These are phyloP conservation scores for Gerris buenoi DNA, from an alignment of 1,140 invertebrate species.

Conservation along the genomic window DNA sequence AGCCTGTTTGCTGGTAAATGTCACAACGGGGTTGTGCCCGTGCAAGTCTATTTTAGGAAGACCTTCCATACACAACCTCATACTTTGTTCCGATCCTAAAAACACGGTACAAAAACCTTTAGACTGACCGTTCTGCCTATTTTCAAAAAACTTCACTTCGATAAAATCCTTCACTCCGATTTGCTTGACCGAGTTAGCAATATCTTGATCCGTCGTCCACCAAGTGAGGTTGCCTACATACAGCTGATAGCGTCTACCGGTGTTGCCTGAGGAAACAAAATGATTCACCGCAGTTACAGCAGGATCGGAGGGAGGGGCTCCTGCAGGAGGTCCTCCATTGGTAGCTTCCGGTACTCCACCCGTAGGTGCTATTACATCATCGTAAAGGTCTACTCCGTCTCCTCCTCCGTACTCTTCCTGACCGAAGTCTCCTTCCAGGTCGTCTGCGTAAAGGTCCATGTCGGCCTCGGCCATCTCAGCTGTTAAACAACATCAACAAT, in stretches of 20 bases:
- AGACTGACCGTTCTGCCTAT: conserved; percentile 95
- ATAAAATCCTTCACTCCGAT: conserved; percentile 86
- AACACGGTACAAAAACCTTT: conserved; percentile 94
- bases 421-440: conserved; percentile 88
- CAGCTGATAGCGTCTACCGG: conserved; percentile 63
- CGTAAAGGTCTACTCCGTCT: conserved; percentile 85
- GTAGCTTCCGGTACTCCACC: conserved; percentile 35
- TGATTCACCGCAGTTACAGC: conserved; percentile 28
- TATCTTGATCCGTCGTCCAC: conserved; percentile 97
- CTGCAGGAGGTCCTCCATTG: conserved; percentile 20
- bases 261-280: conserved; percentile 5
- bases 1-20: conserved; percentile 85
- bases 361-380: conserved; percentile 78
- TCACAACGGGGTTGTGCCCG: conserved; percentile 86
- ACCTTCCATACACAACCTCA: conserved; percentile 78
- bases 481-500: not conserved
- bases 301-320: conserved; percentile 23
- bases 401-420: conserved; percentile 48
- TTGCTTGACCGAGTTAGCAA: conserved; percentile 68
- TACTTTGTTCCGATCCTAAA: conserved; percentile 79
- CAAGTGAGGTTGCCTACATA: conserved; percentile 91
- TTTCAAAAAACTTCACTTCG: conserved; percentile 99
- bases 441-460: conserved; percentile 92
- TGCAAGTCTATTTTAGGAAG: conserved; percentile 88
- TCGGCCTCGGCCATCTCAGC: conserved; percentile 71